Base-by-base conservation (phyloP, 2,888 invertebrate species). In the Myopa testacea region DNA sequence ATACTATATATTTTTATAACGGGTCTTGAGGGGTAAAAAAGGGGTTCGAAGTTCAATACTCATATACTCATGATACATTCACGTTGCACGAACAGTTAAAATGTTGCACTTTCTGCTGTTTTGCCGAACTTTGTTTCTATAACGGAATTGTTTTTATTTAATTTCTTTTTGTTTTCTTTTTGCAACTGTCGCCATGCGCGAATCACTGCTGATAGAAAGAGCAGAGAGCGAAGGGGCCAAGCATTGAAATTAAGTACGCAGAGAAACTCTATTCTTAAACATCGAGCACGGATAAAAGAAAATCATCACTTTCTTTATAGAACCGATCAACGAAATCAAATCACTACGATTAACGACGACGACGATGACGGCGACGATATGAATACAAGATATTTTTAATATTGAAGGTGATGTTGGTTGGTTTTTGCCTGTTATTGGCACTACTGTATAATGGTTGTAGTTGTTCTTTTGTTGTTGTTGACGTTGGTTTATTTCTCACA, bases 401-500 rank as follows among this genome's bases (percentile, higher is more conserved):
- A n/a, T 16, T 58, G 16, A n/a, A n/a, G 1, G 5, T 5, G n/a
- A 16, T 58, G 58, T 6, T 40, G 12, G 12, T n/a, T 7, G 16
- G n/a, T 68, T 38, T 16, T 40, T 40, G 37, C 4, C 8, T 63
- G 62, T 5, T 0, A 26, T 14, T 63, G 62, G 58, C 40, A 62
- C 67, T 75, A 73, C 26, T 73, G 69, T 69, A 26, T 1, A 26
- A 26, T 26, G 26, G 26, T 26, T 75, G 76, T 58, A 45, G 65
- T 77, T 50, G 26, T 62, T 78, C 80, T 78, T 77, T 78, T 79
- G 71, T 77, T 78, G 75, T 77, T 80, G 68, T 14, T 63, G 62
- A 26, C 5, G 37, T 37, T 16, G 37, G 34, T 38, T 75, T 45
- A 50, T 79, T 76, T 81, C 52, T 72, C 85, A 83, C 84, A 84